These are phyloP conservation scores for Copidosoma floridanum DNA, from an alignment of 1,140 invertebrate genomes.

Conservation along the genomic window DNA sequence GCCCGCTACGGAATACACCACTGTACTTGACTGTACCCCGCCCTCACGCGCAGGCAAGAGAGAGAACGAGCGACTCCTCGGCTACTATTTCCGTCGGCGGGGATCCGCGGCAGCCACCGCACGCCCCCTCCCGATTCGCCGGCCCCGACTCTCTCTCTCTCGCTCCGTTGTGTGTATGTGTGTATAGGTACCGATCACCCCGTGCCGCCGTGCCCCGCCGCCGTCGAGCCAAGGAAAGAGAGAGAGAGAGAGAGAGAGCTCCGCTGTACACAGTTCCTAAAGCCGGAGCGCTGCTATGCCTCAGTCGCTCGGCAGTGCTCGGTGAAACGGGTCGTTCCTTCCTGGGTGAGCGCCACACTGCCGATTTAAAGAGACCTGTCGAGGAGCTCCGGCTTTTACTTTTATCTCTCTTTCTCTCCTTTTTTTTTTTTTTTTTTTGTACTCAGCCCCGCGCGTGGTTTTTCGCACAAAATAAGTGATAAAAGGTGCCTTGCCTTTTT, in stretches of 20 bases:
- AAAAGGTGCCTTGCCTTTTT: too few species aligned
- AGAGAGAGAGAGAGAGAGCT: conserved; percentile 28
- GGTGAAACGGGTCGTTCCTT: neutral
- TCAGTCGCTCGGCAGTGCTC: conserved; percentile 46
- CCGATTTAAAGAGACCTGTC: too few species aligned
- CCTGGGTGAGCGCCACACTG: neutral
- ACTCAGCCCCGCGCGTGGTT: too few species aligned
- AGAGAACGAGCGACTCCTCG: conserved; percentile 43
- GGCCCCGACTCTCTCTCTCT: neutral
- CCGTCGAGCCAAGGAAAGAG: conserved; percentile 17
- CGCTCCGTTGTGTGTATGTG: neutral
- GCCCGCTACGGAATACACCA: too few species aligned
- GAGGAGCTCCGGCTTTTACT: neutral
- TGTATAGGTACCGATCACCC: too few species aligned
- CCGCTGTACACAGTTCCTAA: too few species aligned
- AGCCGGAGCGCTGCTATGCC: too few species aligned
- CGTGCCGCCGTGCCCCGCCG: neutral
- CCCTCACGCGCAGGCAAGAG: too few species aligned
- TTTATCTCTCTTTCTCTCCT: too few species aligned
- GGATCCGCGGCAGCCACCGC: conserved; percentile 13
- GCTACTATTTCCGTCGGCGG: conserved; percentile 51
- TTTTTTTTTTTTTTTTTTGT: too few species aligned
- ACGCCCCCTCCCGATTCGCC: conserved; percentile 20
- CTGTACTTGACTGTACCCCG: too few species aligned
- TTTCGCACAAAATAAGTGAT: too few species aligned